Conservation (phyloP, 2,113 vertebrate genomes). For the Bettongia penicillata region DNA sequence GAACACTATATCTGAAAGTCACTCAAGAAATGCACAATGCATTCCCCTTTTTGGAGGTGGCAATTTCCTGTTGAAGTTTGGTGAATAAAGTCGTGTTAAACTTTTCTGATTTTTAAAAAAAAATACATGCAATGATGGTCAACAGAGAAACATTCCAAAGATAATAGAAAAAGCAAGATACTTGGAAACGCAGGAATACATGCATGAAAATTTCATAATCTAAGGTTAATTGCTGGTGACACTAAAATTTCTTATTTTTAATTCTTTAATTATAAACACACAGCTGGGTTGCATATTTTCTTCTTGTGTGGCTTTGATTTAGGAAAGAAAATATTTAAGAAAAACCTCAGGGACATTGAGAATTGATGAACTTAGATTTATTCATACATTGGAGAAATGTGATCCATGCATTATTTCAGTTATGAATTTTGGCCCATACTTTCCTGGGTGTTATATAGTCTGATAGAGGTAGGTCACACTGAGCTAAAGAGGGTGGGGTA, state of each 20-base stretch:
- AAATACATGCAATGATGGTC: background rate
- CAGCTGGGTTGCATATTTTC: background rate
- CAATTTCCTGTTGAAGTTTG: slow-evolving; percentile 56
- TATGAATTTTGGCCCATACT: background rate
- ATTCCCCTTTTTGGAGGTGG: slow-evolving; percentile 6
- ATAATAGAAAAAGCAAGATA: slow-evolving; percentile 16
- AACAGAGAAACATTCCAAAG: background rate
- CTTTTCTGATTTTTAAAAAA: background rate
- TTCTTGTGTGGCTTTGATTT: background rate
- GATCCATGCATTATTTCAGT: background rate
- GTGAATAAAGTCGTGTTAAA: slow-evolving; percentile 36
- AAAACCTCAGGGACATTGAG: slow-evolving; percentile 1
- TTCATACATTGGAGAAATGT: background rate
- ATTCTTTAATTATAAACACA: slow-evolving; percentile 16
- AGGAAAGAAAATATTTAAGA: background rate
- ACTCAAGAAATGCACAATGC: slow-evolving; percentile 31
- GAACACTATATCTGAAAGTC: slow-evolving; percentile 45
- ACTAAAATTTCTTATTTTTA: slow-evolving; percentile 1
- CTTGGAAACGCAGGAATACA: background rate
- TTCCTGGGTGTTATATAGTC: background rate
- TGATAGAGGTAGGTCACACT: background rate
- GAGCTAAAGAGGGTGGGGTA: background rate
- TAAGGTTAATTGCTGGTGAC: background rate
- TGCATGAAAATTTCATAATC: slow-evolving; percentile 9
- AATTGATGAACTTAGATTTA: background rate